Evolutionary conservation across 2,113 vertebrate genomes (phyloP), one percentile per base, ranked within the genome.

Genomic region (Sitta europaea): DNA sequence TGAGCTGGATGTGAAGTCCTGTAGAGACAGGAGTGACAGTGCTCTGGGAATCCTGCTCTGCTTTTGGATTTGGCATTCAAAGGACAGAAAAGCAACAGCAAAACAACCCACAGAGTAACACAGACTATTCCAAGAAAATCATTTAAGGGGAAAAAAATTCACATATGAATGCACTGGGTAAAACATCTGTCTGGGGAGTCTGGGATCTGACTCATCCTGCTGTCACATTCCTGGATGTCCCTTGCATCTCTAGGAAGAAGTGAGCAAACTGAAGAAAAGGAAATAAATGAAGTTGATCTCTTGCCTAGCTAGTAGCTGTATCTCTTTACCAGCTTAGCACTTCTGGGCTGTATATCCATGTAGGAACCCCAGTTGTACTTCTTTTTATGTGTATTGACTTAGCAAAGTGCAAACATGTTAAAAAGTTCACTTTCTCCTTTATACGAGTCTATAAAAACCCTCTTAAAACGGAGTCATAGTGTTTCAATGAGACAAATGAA

Each of bases 381-480:
- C 94, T 96, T 97, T 98, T 97, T 97, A 98, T 95, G 88, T 82
- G 40, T 97, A 95, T 98, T 98, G 97, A 98, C 98, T 97, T 97
- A 98, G 97, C 79, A 80, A 92, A 97, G 97, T 97, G 97, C 97
- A 98, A 98, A 98, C 97, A 98, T 94, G 97, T 97, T 97, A 97
- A 97, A 93, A 98, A 97, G 96, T 98, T 98, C 98, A 97, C 98
- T 98, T 97, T 98, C 97, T 97, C 97, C 94, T 98, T 98, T 98
- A 98, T 97, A 97, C 23, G 96, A 98, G 98, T 98, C 98, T 98
- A 98, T 98, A 98, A 98, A 98, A 98, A 96, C 82, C 93, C 97
- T 98, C 98, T 98, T 98, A 98, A 98, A 98, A 68, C 2, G 95
- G 98, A 98, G 96, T 97, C 98, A 91, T 96, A 97, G 97, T 97